A percentile compares a stretch with the other conserved stretches of the same genome.
phyloP scores from a whole-genome alignment of 2,113 vertebrate species.

The Psittacus erithacus region DNA sequence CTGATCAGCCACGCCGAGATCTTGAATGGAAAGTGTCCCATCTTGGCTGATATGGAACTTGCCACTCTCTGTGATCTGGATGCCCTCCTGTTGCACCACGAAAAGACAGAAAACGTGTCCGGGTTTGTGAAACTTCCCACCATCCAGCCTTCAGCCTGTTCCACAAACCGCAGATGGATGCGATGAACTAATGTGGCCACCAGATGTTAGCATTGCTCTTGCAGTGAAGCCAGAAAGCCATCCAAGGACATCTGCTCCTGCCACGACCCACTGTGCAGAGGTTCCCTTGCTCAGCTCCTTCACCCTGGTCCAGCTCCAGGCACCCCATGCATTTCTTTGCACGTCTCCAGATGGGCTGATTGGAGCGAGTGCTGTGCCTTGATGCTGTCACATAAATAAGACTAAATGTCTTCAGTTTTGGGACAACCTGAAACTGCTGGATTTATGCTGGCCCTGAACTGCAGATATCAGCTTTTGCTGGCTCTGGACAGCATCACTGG shows the following conservation, averaged over 20 bases:
- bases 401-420: background rate
- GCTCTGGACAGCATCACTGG: background rate
- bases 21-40: conserved; percentile 67
- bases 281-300: background rate
- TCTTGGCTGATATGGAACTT: conserved; percentile 72
- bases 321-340: background rate
- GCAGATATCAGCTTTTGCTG: background rate
- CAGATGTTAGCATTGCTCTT: conserved; percentile 66
- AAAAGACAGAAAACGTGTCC: background rate
- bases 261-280: background rate
- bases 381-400: background rate
- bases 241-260: background rate
- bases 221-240: background rate
- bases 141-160: background rate
- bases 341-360: accelerated
- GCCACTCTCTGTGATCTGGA: conserved; percentile 76
- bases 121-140: background rate
- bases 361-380: background rate
- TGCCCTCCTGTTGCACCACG: conserved; percentile 57
- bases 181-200: background rate
- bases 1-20: conserved; percentile 71
- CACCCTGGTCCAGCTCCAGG: background rate
- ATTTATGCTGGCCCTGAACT: background rate
- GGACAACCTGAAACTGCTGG: background rate
- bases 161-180: background rate